Conservation (phyloP, 1,140 invertebrate genomes). For the Phocides pigmalion region DNA sequence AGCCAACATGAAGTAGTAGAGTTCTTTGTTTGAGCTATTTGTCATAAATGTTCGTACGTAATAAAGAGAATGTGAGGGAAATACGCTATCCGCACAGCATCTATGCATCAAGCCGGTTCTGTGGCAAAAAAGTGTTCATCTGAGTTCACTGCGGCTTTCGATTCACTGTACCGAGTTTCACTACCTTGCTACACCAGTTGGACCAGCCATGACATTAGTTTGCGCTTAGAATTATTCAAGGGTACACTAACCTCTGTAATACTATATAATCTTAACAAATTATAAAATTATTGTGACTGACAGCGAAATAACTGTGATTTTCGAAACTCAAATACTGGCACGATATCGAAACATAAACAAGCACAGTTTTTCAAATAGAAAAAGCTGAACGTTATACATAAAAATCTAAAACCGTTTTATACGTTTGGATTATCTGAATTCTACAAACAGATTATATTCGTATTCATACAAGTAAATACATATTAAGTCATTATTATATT, state of each 20-base stretch:
- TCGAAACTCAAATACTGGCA: too few species aligned
- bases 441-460: too few species aligned
- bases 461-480: too few species aligned
- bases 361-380: too few species aligned
- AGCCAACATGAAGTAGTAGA: constrained; percentile 7
- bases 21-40: constrained; percentile 24
- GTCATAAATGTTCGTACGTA: constrained; percentile 14
- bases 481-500: too few species aligned
- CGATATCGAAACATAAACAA: too few species aligned
- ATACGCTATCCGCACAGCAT: constrained; percentile 25
- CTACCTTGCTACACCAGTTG: constrained; percentile 52
- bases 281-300: too few species aligned
- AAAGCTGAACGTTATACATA: too few species aligned
- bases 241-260: constrained; percentile 7
- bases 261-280: background rate
- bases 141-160: constrained; percentile 52
- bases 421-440: too few species aligned
- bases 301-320: too few species aligned
- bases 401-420: too few species aligned
- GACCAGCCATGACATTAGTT: constrained; percentile 46
- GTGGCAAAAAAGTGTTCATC: constrained; percentile 39
- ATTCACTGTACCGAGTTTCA: constrained; percentile 65
- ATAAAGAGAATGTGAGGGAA: constrained; percentile 31
- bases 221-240: constrained; percentile 15
- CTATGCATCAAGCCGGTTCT: constrained; percentile 23